A percentile compares a stretch with the other conserved stretches of the same genome.
Conservation (phyloP, 1,140 invertebrate genomes). For the Drosophila sp. region DNA sequence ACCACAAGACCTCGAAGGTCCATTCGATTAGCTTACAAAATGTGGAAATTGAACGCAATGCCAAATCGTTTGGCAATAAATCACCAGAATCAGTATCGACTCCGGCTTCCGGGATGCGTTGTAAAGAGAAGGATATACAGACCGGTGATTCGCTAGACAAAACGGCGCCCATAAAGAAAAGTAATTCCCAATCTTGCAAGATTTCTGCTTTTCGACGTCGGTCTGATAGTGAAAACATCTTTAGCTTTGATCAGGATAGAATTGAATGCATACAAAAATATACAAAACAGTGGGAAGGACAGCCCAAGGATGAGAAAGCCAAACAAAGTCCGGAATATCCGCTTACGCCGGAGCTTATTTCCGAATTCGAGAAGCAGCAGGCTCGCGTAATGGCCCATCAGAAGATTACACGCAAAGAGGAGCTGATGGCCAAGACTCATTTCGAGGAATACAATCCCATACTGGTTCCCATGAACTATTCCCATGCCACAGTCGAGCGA, state of each 20-base stretch:
- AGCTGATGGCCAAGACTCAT: constrained; percentile 86
- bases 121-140: constrained; percentile 76
- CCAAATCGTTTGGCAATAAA: constrained; percentile 80
- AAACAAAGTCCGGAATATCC: constrained; percentile 82
- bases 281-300: constrained; percentile 85
- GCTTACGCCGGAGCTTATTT: constrained; percentile 84
- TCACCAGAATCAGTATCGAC: constrained; percentile 73
- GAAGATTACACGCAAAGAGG: constrained; percentile 86
- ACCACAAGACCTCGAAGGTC: constrained; percentile 85
- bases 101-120: constrained; percentile 65
- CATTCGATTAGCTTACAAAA: constrained; percentile 87
- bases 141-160: constrained; percentile 74
- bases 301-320: constrained; percentile 82
- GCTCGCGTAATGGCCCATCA: constrained; percentile 80
- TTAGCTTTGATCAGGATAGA: constrained; percentile 88
- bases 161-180: constrained; percentile 65
- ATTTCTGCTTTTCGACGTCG: constrained; percentile 81
- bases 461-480: constrained; percentile 81
- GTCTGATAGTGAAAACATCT: constrained; percentile 86
- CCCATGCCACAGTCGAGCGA: constrained; percentile 89
- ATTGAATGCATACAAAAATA: constrained; percentile 87
- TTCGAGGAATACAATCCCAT: constrained; percentile 86
- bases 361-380: constrained; percentile 85
- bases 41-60: constrained; percentile 87
- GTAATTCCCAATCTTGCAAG: constrained; percentile 76